Base-by-base conservation (phyloP, 2,797 vertebrate species). In the Trematomus bernacchii region DNA sequence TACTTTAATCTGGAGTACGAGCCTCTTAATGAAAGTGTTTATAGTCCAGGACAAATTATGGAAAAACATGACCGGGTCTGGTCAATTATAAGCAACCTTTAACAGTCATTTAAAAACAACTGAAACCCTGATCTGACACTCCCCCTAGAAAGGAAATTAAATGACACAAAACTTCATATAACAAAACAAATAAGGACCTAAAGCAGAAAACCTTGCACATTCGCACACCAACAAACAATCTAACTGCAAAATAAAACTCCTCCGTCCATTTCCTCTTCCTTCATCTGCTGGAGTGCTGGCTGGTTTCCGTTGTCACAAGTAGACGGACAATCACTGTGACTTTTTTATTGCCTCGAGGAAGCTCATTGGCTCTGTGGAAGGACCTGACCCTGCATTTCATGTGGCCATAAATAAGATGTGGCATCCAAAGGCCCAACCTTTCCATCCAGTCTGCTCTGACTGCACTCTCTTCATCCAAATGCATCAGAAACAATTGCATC, bases 311-410 rank as follows among this genome's bases (percentile, higher is more conserved):
- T 55, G 44, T 87, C 74, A 73, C 64, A 21, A 74, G 79, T 11
- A 76, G 70, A 86, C 79, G 80, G 82, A 87, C 82, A 76, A 89
- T 86, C 84, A 61, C 80, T 59, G 37, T 85, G 85, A 90, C 91
- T 89, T 79, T 86, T 87, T 93, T 89, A 92, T 79, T 81, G 83
- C 89, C 87, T 76, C 11, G 50, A 90, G 87, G 85, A 93, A 91
- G 88, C 76, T 87, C 84, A 84, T 85, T 85, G 81, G 84, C 84
- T 91, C 84, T 80, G 85, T 59, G 78, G 84, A 89, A 87, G 85
- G 88, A 90, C 85, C 89, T 92, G 92, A 94, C 91, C 92, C 87
- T 88, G 91, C 90, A 92, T 90, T 94, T 91, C 85, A 89, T 77
- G 82, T 64, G 79, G 82, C 86, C 87, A 91, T 94, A 93, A 94